phyloP scores from a whole-genome alignment of 2,797 vertebrate genomes.

The Micrastur ruficollis region DNA sequence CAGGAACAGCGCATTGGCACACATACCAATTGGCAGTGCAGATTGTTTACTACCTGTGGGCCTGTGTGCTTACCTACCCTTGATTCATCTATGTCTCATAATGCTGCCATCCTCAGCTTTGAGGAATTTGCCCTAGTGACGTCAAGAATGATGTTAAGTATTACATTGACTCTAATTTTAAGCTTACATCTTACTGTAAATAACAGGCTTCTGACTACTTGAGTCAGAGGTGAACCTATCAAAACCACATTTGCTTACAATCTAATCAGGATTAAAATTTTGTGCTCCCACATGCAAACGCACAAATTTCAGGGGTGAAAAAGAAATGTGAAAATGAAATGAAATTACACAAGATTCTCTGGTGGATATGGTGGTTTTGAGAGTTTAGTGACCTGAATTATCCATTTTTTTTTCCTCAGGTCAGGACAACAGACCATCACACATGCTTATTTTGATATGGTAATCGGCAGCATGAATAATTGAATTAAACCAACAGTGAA shows the following conservation, averaged over 20 bases:
- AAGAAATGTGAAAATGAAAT: neutral
- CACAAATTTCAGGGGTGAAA: neutral
- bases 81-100: neutral
- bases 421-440: neutral
- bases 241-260: neutral
- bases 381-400: neutral
- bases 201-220: neutral
- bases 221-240: neutral
- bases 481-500: neutral
- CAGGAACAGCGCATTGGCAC: neutral
- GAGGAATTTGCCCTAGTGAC: neutral
- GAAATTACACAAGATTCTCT: neutral
- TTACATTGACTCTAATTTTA: neutral
- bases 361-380: neutral
- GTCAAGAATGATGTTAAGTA: neutral
- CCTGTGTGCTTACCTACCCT: neutral
- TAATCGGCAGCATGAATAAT: neutral
- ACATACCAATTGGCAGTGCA: fast-evolving
- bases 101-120: neutral
- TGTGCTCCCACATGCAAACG: neutral
- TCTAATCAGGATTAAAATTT: neutral
- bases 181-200: neutral
- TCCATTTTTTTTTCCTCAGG: neutral
- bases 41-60: neutral
- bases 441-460: neutral